Evolutionary conservation across 2,797 vertebrate genomes (phyloP), one percentile per base, ranked within the genome.

Genomic region (Valencia hispanica): DNA sequence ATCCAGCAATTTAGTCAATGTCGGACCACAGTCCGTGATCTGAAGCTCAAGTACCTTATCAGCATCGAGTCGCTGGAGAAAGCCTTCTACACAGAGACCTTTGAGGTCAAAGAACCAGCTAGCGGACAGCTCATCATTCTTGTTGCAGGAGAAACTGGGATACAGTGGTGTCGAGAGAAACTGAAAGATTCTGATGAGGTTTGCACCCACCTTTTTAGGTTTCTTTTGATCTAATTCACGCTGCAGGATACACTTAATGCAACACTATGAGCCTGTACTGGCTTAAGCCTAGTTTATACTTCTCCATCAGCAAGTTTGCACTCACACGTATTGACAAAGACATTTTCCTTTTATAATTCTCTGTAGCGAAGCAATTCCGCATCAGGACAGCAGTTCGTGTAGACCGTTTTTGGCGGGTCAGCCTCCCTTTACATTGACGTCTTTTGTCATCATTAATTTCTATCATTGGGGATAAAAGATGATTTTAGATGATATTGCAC

Each of bases 31-130:
- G 95, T 94, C 18, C 96, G 96, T 9, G 97, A 99, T 90, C 95
- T 99, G 91, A 98, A 98, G 94, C 96, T 99, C 73, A 99, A 99
- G 79, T 99, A 99, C 93, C 96, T 99, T 86, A 97, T 98, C 90
- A 98, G 97, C 94, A 94, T 99, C 92, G 98, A 99, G 95, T 94
- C 94, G 27, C 95, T 99, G 90, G 97, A 98, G 89, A 92, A 96
- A 53, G 93, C 94, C 77, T 97, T 99, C 95, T 99, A 97, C 94
- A 97, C 97, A 10, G 98, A 99, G 83, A 93, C 94, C 73, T 99
- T 99, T 94, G 94, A 96, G 87, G 97, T 99, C 84, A 96, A 93
- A 86, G 96, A 99, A 34, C 94, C 95, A 15, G 92, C 95, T 79
- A 93, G 91, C 14, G 96, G 94, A 79, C 92, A 91, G 86, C 94